phyloP scores from a whole-genome alignment of 2,797 vertebrate genomes.

The Centropyge bicolor region DNA sequence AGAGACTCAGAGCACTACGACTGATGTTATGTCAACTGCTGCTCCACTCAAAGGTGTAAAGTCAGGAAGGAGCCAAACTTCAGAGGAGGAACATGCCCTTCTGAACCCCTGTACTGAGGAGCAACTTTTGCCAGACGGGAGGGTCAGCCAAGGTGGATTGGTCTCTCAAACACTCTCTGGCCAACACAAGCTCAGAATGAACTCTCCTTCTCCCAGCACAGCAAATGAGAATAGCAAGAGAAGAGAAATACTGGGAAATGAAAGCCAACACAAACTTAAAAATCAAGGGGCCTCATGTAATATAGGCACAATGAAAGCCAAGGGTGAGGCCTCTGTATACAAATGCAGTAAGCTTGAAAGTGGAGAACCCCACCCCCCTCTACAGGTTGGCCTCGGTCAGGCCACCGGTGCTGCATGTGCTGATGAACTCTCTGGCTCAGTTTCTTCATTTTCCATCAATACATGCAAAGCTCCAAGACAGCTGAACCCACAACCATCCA shows the following conservation, averaged over 20 bases:
- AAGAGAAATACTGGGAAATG: constrained; percentile 32
- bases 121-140: constrained; percentile 12
- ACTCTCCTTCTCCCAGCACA: constrained; percentile 18
- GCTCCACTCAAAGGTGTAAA: constrained; percentile 33
- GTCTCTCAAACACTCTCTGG: constrained; percentile 38
- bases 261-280: constrained; percentile 50
- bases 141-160: constrained; percentile 35
- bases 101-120: constrained; percentile 33
- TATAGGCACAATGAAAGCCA: constrained; percentile 18
- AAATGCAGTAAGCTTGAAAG: constrained; percentile 31
- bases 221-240: constrained; percentile 37
- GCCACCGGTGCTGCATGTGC: not conserved
- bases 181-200: constrained; percentile 53
- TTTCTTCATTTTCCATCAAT: constrained; percentile 27
- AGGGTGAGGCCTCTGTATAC: not conserved
- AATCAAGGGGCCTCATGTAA: constrained; percentile 40
- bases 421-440: constrained; percentile 7
- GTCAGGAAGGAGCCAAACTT: constrained; percentile 40
- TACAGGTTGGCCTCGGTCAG: not conserved
- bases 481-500: constrained; percentile 21
- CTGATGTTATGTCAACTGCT: constrained; percentile 31
- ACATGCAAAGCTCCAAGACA: constrained; percentile 26
- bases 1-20: constrained; percentile 36
- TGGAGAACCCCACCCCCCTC: constrained; percentile 5
- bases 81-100: constrained; percentile 33